Base-by-base conservation (phyloP, 2,888 invertebrate species). In the Melitaea athalia region DNA sequence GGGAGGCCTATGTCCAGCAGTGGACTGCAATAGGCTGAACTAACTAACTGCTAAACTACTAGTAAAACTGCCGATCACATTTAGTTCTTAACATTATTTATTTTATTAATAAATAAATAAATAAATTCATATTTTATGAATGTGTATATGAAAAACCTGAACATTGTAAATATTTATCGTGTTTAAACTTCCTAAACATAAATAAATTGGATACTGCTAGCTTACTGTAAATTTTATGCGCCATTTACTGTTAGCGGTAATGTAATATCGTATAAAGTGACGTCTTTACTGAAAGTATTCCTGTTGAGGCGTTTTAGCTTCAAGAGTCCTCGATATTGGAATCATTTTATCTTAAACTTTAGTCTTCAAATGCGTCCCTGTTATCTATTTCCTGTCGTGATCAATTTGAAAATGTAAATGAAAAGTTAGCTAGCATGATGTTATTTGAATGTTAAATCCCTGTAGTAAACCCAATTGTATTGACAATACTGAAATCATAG, bases 181-280 rank as follows among this genome's bases (percentile, higher is more conserved):
- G 17, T 31, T 31, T 64, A 79, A 81, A 78, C 75, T 75, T 75
- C 79, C 78, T 81, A 81, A 85, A 85, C 81, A 84, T 85, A 80
- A 86, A 84, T 72, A 72, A 81, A 83, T 67, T 60, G 52, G 60
- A 52, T 81, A 84, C 83, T 83, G 79, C 79, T 80, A 82, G 81
- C 81, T 85, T 85, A 82, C 84, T 84, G 81, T 76, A 84, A 87
- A 89, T 89, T 89, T 88, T 86, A 89, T 87, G 86, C 87, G 82
- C 86, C 88, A 89, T 89, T 88, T 87, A 85, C 85, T 86, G 85
- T 85, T 88, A 86, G 86, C 82, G 87, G 85, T 88, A 86, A 86
- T 87, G 85, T 88, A 86, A 86, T 87, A 83, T 88, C 86, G 33
- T 55, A 85, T 85, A 87, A 86, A 87, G 83, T 88, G 88, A 87